Evolutionary conservation across 2,888 invertebrate genomes (phyloP).

Genomic region (Teleiodes luculella): DNA sequence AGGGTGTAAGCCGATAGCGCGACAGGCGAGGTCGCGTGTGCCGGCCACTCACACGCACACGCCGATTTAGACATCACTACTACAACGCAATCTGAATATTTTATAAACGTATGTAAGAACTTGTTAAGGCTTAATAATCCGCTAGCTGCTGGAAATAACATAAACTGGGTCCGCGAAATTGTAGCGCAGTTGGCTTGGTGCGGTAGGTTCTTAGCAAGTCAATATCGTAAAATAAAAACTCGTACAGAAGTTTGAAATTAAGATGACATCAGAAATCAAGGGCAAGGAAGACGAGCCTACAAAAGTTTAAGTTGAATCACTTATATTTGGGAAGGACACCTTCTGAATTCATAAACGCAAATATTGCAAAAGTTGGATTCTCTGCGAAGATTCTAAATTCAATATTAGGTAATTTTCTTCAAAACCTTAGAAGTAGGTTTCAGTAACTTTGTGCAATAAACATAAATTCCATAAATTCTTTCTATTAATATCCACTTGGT

Average conservation of each 20-base stretch:
- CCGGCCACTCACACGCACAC: conserved; percentile 38
- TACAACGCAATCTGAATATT: conserved; percentile 45
- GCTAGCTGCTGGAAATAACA: conserved; percentile 16
- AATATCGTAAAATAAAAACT: neutral
- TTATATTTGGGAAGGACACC: conserved; percentile 1
- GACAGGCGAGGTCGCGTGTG: conserved; percentile 70
- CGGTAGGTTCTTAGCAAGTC: neutral
- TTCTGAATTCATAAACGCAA: conserved; percentile 11
- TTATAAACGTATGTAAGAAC: conserved; percentile 34
- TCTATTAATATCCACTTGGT: too few species aligned
- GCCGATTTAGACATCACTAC: conserved; percentile 61
- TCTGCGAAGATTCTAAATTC: conserved; percentile 2
- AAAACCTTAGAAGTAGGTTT: conserved; percentile 1
- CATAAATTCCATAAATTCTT: conserved; percentile 11
- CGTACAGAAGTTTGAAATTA: neutral
- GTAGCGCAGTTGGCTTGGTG: neutral
- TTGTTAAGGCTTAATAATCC: conserved; percentile 25
- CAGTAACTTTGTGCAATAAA: conserved; percentile 4
- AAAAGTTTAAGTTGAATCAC: neutral
- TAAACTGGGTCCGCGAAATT: neutral
- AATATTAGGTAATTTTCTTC: conserved; percentile 10
- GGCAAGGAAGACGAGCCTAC: neutral
- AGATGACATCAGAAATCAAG: neutral
- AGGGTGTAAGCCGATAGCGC: conserved; percentile 73
- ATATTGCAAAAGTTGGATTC: conserved; percentile 11